Evolutionary conservation across 2,888 invertebrate genomes (phyloP), one percentile per base, ranked within the genome.

Genomic region (Patella pellucida): DNA sequence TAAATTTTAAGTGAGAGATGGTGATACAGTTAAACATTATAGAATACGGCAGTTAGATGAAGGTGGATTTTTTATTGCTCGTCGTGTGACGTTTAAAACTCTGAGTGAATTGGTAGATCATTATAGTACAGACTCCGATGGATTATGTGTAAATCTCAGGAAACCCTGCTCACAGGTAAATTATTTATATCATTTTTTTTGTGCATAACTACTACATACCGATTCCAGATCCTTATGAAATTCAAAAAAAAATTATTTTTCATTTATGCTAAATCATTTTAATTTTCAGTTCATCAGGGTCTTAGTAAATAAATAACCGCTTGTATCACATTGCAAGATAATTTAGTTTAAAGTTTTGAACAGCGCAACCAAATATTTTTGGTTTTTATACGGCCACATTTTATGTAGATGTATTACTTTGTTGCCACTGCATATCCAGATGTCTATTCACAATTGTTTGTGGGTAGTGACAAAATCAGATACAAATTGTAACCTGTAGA

Each of bases 11-110:
- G 99, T 99, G 83, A 95, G 99, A 85, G 99, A 99, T 92, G 98
- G 98, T 82, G 99, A 99, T 92, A 98, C 98, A 72, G 99, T 99
- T 79, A 99, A 99, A 91, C 99, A 99, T 92, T 99, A 99, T 93
- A 95, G 99, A 90, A 99, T 99, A 91, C 94, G 99, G 86, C 99
- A 99, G 92, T 93, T 99, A 89, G 99, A 99, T 92, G 98, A 99
- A 80, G 93, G 99, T 79, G 99, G 99, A 74, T 99, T 98, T 93
- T 99, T 98, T 94, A 99, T 99, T 88, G 99, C 99, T 76, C 94
- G 99, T 86, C 94, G 99, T 90, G 98, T 98, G 86, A 98, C 98
- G 81, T 99, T 99, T 93, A 94, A 97, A 86, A 98, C 98, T 16
- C 93, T 99, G 72, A 97, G 98, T 91, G 99, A 99, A 91, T 94